Evolutionary conservation across 2,797 vertebrate species (phyloP).

Genomic region (Menidia menidia): DNA sequence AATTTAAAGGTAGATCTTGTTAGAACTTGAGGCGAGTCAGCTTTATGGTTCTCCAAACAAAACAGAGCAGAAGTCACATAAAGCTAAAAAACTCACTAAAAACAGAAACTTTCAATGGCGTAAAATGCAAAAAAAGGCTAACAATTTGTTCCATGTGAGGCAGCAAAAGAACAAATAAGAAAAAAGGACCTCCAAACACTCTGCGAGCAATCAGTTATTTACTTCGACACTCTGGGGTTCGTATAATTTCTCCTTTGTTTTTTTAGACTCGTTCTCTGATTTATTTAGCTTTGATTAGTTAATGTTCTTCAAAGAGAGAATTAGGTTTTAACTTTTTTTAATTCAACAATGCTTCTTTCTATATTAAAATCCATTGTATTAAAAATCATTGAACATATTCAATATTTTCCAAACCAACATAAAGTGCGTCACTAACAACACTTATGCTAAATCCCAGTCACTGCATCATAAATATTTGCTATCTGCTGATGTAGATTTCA

Average conservation of each 20-base stretch:
- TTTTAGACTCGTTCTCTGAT: too few species aligned
- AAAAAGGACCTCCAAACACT: conserved; percentile 53
- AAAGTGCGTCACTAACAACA: too few species aligned
- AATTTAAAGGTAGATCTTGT: neutral
- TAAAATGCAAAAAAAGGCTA: neutral
- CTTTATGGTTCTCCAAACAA: conserved; percentile 31
- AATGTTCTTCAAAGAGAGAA: too few species aligned
- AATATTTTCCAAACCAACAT: too few species aligned
- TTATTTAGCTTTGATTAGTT: too few species aligned
- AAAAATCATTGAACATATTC: too few species aligned
- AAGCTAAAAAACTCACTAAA: neutral
- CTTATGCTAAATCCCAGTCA: neutral
- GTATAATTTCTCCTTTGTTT: too few species aligned
- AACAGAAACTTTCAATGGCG: conserved; percentile 14
- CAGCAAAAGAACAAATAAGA: conserved; percentile 20
- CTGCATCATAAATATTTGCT: neutral
- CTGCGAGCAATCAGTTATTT: conserved; percentile 53
- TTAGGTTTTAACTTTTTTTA: too few species aligned
- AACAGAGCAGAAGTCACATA: conserved; percentile 26
- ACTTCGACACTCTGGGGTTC: conserved; percentile 34
- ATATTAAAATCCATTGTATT: too few species aligned
- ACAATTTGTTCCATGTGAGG: neutral
- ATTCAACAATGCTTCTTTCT: too few species aligned
- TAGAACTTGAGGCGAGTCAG: neutral
- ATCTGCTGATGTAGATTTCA: neutral